Evolutionary conservation across 2,888 invertebrate genomes (phyloP), one percentile per base, ranked within the genome.

Genomic region (Coelogynopora nodosa): DNA sequence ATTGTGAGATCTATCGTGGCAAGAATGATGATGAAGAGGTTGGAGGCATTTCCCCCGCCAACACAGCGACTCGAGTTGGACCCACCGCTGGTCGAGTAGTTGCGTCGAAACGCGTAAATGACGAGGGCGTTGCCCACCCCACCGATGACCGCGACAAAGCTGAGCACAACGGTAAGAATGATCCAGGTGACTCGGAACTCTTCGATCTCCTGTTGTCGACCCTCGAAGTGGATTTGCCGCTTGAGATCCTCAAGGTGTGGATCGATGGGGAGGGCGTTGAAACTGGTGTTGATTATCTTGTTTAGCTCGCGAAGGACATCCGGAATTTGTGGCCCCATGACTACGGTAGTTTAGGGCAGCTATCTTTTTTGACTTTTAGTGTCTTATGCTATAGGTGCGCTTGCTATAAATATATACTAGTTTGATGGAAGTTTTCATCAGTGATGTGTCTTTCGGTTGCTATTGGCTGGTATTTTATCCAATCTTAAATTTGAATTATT

Each of bases 71-170:
- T 26, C 2, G 74, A 74, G 23, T 23, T 23, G 5, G 10, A 5
- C 5, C 10, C 2, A 5, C 23, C 18, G 23, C 74, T 74, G 2
- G 74, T n/a, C 18, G 49, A 49, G 88, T 84, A 89, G 89, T 88
- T 90, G 90, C 88, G 91, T 91, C 88, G 91, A 90, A 86, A 91
- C 90, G 88, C 90, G 90, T 86, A 91, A 90, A 87, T 91, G 89
- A 85, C 85, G 74, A 85, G 85, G 23, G 26, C 28, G 29, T 85
- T 85, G 0, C 85, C 85, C 5, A 67, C 0, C 18, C 27, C 81
- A 18, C 85, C 85, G 0, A 67, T 28, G 13, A 67, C 0, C 49
- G 23, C 74, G 26, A 85, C 74, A 23, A 85, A 13, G 23, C 30
- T 30, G 29, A 85, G 85, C 26, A 67, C 67, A 28, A 84, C 29